These are phyloP conservation scores for Trichoplax adhaerens DNA, from an alignment of 37 sponge, comb jelly and placozoan genomes.

Conservation along the genomic window DNA sequence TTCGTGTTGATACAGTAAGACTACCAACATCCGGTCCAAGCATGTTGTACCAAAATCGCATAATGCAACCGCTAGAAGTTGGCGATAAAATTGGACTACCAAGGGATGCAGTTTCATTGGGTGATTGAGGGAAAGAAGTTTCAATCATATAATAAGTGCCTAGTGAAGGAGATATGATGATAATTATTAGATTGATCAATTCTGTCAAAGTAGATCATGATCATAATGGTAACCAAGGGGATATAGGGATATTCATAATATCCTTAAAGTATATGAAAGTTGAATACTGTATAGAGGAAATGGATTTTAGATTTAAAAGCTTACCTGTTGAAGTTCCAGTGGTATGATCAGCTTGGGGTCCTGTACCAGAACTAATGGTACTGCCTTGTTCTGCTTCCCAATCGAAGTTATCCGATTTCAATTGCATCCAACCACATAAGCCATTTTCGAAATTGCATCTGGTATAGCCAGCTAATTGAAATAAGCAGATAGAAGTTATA, in stretches of 20 bases:
- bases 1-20: background rate
- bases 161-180: background rate
- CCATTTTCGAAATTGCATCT: no score
- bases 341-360: constrained; percentile 15
- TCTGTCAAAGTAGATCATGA: no score
- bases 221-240: no score
- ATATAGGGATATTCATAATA: no score
- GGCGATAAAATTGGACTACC: constrained; percentile 7
- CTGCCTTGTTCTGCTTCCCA: constrained; percentile 7
- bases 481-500: constrained; percentile 8
- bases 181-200: no score
- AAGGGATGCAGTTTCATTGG: constrained; percentile 7
- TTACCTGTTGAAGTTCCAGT: constrained; percentile 11
- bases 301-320: background rate
- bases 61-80: constrained; percentile 4
- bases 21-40: constrained; percentile 8
- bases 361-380: constrained; percentile 18
- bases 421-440: constrained; percentile 15
- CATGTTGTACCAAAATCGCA: constrained; percentile 23
- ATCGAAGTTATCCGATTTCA: constrained; percentile 13
- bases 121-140: background rate
- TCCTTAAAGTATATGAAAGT: no score
- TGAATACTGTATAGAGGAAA: no score
- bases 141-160: constrained; percentile 19
- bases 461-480: no score